Percentiles rank a stretch among this genome's conserved stretches.
Evolutionary conservation across 2,797 vertebrate genomes (phyloP).

Genomic region (Eulemur mongoz): DNA sequence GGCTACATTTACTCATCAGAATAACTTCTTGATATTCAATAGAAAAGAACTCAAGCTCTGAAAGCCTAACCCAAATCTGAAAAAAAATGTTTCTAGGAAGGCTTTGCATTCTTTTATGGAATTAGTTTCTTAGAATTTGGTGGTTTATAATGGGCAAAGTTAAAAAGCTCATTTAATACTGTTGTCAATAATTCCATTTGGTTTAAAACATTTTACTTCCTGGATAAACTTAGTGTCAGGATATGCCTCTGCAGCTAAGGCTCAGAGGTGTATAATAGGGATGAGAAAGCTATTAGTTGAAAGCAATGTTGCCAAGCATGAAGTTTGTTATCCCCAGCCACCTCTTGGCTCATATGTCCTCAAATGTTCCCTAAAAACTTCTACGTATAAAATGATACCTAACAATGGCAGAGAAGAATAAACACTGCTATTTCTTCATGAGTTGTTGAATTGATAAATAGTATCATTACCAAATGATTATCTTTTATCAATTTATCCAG

Average conservation of each 20-base stretch:
- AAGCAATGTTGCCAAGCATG: background rate
- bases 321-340: background rate
- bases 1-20: background rate
- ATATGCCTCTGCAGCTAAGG: background rate
- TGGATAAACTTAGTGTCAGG: background rate
- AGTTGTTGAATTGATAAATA: background rate
- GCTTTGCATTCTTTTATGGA: background rate
- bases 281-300: background rate
- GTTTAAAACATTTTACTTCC: conserved; percentile 16
- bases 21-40: conserved; percentile 23
- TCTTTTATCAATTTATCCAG: conserved; percentile 22
- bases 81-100: background rate
- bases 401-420: background rate
- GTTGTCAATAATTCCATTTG: background rate
- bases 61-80: background rate
- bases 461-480: background rate
- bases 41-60: conserved; percentile 27
- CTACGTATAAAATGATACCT: background rate
- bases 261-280: background rate
- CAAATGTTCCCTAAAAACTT: background rate
- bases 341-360: background rate
- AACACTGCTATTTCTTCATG: background rate
- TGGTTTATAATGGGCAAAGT: background rate
- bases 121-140: background rate
- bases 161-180: conserved; percentile 35